Evolutionary conservation across 2,113 vertebrate genomes (phyloP), one percentile per base, ranked within the genome.

Genomic region (Eidolon helvum): DNA sequence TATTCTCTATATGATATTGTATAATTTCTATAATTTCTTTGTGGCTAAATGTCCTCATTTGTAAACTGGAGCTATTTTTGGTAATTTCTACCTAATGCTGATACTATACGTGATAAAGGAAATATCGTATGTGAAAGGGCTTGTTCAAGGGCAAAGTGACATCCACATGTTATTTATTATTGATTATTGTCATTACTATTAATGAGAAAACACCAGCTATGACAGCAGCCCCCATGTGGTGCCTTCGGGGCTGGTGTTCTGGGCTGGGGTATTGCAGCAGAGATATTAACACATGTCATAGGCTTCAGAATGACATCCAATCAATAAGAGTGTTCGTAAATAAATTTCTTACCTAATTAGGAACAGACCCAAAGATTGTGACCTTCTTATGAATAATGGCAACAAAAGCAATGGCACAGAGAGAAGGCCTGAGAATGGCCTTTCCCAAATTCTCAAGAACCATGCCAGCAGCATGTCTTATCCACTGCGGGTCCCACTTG

Each of bases 321-420:
- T 93, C 92, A 92, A 90, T 87, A 92, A 55, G 74, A 96, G 59
- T 55, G 24, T 87, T 82, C 94, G 90, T 83, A 84, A 96, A 90
- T 95, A 97, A 84, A 90, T 90, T 87, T 38, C 40, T 38, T 16
- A 82, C 68, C 86, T 97, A 93, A 94, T 93, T 87, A 97, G 90
- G 90, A 96, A 21, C 83, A 90, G 77, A 93, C 77, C 68, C 83
- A 75, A 87, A 72, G 89, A 78, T 21, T 57, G 69, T 71, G 90
- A 84, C 65, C 95, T 92, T 94, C 91, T 94, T 90, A 53, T 61
- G 61, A 69, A 80, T 74, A 90, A 95, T 5, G 88, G 68, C 87
- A 35, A 4, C 78, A 16, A 38, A 68, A 82, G 80, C 3, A 3
- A 11, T 2, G 48, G n/a, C 30, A 3, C 61, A 55, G 74, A 96